Evolutionary conservation across 2,113 vertebrate genomes (phyloP).

Genomic region (Pantherophis guttatus): DNA sequence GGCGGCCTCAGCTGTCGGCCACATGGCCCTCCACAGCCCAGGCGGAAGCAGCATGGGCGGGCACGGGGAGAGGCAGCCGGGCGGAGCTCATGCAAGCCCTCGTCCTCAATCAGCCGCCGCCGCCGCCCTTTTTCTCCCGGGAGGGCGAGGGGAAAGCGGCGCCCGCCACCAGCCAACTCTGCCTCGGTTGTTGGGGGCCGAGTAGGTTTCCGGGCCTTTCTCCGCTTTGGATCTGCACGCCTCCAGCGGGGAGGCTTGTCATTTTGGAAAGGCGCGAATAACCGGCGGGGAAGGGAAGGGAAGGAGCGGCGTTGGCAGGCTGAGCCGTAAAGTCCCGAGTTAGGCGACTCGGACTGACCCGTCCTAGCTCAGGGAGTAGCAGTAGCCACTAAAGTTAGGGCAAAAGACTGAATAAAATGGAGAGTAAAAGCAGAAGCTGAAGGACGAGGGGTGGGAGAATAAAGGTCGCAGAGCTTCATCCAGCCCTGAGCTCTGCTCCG

Average conservation of each 20-base stretch:
- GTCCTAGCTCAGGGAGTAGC: not conserved
- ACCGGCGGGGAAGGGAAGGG: not conserved
- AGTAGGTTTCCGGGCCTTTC: not conserved
- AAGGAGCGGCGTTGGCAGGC: not conserved
- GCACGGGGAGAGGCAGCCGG: not conserved
- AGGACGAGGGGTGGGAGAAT: not conserved
- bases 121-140: too few species aligned
- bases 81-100: not conserved
- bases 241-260: not conserved
- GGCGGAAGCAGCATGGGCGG: not conserved
- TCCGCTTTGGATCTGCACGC: not conserved
- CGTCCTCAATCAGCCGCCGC: not conserved
- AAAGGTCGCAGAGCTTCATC: not conserved
- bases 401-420: not conserved
- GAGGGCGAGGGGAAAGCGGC: too few species aligned
- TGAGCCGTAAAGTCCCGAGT: not conserved
- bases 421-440: not conserved
- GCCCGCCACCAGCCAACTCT: fast-evolving
- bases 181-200: not conserved
- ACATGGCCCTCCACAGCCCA: fast-evolving
- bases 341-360: not conserved
- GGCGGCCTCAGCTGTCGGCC: not conserved
- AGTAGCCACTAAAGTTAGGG: not conserved
- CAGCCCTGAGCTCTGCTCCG: not conserved
- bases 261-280: not conserved